Conservation (phyloP, 2,888 invertebrate genomes). For the Hypsopygia costalis region DNA sequence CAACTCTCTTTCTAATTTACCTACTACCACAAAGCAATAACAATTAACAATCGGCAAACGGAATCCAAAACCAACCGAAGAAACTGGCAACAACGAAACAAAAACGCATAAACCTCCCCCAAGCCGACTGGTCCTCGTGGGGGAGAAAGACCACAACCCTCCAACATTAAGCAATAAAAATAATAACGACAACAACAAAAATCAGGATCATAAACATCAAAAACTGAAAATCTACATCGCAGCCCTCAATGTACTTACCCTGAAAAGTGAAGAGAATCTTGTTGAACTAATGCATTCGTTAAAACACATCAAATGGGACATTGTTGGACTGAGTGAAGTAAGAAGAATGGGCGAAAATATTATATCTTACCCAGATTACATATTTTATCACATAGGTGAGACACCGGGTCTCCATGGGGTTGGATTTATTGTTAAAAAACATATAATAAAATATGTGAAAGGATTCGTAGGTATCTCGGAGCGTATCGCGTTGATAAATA, state of each 20-base stretch:
- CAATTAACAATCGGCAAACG: constrained; percentile 23
- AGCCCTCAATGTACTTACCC: constrained; percentile 2
- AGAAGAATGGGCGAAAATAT: constrained; percentile 23
- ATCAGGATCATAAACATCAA: neutral
- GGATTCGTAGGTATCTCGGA: constrained; percentile 22
- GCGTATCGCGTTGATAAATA: constrained; percentile 20
- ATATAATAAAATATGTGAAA: constrained; percentile 14
- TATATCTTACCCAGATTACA: constrained; percentile 19
- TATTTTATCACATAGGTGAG: constrained; percentile 21
- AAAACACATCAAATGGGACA: constrained; percentile 12
- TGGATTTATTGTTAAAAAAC: constrained; percentile 22
- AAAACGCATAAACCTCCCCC: constrained; percentile 14
- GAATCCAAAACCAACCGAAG: constrained; percentile 14
- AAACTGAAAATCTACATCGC: neutral
- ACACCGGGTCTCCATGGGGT: constrained; percentile 22
- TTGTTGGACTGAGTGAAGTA: constrained; percentile 21
- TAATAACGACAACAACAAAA: neutral
- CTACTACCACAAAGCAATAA: constrained; percentile 20
- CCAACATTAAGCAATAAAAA: too few relatives aligned
- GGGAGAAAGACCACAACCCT: constrained; percentile 22
- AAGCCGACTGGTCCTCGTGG: constrained; percentile 19
- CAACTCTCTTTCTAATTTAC: constrained; percentile 1
- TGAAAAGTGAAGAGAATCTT: constrained; percentile 14
- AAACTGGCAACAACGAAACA: constrained; percentile 13
- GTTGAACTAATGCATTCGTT: constrained; percentile 11